Evolutionary conservation across 37 sponge, comb jelly and placozoan genomes (phyloP), one percentile per base, ranked within the genome.

Genomic region (Beroe ovata): DNA sequence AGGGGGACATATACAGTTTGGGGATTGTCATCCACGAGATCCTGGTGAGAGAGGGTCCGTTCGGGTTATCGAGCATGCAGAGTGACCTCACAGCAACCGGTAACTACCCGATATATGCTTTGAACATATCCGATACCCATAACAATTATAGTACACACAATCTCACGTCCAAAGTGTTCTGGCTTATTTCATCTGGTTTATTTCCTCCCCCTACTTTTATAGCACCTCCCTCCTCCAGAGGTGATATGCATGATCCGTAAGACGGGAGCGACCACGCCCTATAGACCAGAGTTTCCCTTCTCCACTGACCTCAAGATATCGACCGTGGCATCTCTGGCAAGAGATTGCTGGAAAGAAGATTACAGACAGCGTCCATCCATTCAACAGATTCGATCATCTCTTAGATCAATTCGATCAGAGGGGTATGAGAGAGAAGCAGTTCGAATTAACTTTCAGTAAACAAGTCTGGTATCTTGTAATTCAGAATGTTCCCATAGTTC

Each of bases 1-100:
- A 77, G 54, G 84, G 84, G 18, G 84, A 77, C 58, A 77, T 77
- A 25, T 77, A 77, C 58, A 77, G 84, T 19, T 77, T 77, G 4
- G 84, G 58, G 8, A 77, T 77, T 26, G 58, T 77, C 0, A 25
- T 77, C 16, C 84, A 77, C 58, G 84, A 77, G 84, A 77, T 77
- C 2, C 47, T 77, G 39, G 84, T 77, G 2, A 11, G 84, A 25
- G 47, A 77, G 23, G 84, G 84, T 6, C 84, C 84, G n/a, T 77
- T 77, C 58, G 84, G 84, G 6, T 29, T 77, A 2, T 77, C 84
- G 14, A 39, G 32, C 84, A 77, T 77, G 84, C 19, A 36, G 54
- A 32, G 84, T 26, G 84, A 77, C 28, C 23, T 77, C 1, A 77
- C 84, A 22, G 84, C 84, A 14, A 77, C 84, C 0, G 63, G 63